Evolutionary conservation across 2,113 vertebrate species (phyloP), one percentile per base, ranked within the genome.

Genomic region (Pteruthius melanotis): DNA sequence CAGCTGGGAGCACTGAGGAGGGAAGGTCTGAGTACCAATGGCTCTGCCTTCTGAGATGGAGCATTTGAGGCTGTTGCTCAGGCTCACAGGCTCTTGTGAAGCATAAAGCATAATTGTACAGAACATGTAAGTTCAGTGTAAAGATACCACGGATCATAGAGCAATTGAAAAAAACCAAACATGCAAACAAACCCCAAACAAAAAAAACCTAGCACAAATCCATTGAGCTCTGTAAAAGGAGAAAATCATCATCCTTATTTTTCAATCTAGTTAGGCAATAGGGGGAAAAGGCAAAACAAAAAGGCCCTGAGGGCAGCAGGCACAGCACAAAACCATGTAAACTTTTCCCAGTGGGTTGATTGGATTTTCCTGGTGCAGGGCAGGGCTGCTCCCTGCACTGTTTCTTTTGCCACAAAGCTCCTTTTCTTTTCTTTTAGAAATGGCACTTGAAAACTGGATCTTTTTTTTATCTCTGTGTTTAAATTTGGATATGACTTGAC

Each of bases 381-480:
- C 0, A 0, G 44, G 42, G 35, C 65, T 4, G 31, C 68, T 92
- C 64, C 66, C 59, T 87, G 47, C 4, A 1, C 50, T 63, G 5
- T 61, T 91, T 64, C 78, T 82, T 91, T 37, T 54, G 33, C 45
- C 61, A 93, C 75, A 94, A 88, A 95, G 71, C 50, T 83, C 40
- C 75, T 94, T 91, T 92, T 91, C 37, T 95, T 88, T 90, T 80
- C 85, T 91, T 59, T 65, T 27, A 37, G 52, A 91, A 90, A 52
- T 79, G 66, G 68, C 69, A 87, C 30, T 92, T 49, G 45, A 69
- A 86, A 91, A 90, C 33, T 31, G 45, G 28, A 53, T 79, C 28
- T 70, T 65, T 50, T 83, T 83, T 91, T 56, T 10, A 11, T 78
- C 7, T 75, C 17, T 76, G 19, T 64, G 74, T 90, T 96, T 94